A percentile compares a stretch with the other conserved stretches of the same genome.
phyloP scores from a whole-genome alignment of 2,113 vertebrate genomes.

The Otocyon megalotis region DNA sequence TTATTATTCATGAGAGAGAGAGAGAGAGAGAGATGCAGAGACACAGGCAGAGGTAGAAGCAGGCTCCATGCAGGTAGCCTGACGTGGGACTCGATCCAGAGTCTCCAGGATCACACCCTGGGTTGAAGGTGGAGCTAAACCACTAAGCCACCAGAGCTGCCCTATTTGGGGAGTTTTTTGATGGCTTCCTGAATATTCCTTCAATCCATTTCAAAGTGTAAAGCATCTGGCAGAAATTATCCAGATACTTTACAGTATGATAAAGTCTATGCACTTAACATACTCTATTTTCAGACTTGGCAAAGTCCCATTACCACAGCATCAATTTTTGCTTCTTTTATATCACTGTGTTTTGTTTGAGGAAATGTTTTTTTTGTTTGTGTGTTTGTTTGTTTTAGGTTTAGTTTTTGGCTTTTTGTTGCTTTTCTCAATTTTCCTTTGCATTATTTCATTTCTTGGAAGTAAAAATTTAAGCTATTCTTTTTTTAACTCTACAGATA shows the following conservation, averaged over 20 bases:
- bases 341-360: background rate
- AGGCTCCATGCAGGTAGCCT: no score
- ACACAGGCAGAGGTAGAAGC: no score
- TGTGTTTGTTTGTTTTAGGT: background rate
- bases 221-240: background rate
- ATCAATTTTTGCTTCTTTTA: background rate
- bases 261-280: background rate
- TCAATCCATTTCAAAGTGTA: background rate
- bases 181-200: background rate
- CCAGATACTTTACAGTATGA: background rate
- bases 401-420: background rate
- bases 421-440: background rate
- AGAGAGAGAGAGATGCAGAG: no score
- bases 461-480: background rate
- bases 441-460: background rate
- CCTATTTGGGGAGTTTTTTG: background rate
- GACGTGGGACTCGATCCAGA: no score
- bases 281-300: background rate
- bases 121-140: no score
- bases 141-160: no score
- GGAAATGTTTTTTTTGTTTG: background rate
- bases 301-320: background rate
- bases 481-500: background rate
- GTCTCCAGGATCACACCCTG: no score
- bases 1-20: no score